phyloP scores from a whole-genome alignment of 1,140 invertebrate species.

The Arctopsyche grandis region DNA sequence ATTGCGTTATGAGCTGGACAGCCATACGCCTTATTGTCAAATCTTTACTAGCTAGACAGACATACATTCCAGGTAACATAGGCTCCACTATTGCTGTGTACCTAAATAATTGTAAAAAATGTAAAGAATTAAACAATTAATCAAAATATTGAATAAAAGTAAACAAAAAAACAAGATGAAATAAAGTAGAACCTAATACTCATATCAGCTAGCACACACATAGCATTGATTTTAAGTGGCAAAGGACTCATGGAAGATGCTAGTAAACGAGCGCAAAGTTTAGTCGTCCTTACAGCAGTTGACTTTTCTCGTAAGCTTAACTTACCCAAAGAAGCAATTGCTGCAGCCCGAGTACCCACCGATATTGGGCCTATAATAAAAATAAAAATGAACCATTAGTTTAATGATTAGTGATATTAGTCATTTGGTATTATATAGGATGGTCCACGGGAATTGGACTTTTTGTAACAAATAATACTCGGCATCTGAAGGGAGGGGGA shows the following conservation, averaged over 20 bases:
- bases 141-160: not conserved
- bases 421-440: constrained; percentile 58
- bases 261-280: constrained; percentile 57
- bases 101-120: constrained; percentile 32
- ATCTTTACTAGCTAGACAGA: constrained; percentile 43
- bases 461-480: no score
- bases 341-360: constrained; percentile 40
- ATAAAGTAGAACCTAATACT: constrained; percentile 54
- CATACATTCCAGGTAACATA: constrained; percentile 44
- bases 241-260: constrained; percentile 55
- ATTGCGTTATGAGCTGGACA: constrained; percentile 48
- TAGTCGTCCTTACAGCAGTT: constrained; percentile 57
- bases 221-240: constrained; percentile 59
- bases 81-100: constrained; percentile 53
- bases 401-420: not conserved
- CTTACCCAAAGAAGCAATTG: constrained; percentile 59
- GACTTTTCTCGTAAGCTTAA: constrained; percentile 60
- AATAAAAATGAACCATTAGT: constrained; percentile 1
- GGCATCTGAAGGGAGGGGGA: no score
- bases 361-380: constrained; percentile 35
- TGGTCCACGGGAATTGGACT: no score
- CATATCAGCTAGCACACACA: constrained; percentile 61
- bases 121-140: no score
- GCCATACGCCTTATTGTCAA: constrained; percentile 45
- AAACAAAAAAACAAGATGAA: not conserved